Base-by-base conservation (phyloP, 2,888 invertebrate genomes). In the Augiades crinisus region DNA sequence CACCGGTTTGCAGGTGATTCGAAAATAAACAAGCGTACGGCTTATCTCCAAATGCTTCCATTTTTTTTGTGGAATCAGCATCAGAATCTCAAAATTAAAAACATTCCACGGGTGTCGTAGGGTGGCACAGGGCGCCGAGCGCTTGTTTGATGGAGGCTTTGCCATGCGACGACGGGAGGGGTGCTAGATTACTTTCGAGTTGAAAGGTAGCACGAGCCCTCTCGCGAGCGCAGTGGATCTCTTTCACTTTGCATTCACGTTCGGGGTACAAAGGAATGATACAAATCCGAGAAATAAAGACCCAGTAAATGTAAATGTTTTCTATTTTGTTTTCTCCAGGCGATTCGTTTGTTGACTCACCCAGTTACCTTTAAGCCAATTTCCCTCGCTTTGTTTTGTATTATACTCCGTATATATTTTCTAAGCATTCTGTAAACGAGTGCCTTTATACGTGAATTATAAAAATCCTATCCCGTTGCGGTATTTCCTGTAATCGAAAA, bases 71-170 rank as follows among this genome's bases (percentile, higher is more conserved):
- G 74, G 81, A 85, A 82, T 88, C 84, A 80, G 84, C 81, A 81
- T 83, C 83, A 87, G 87, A 84, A 88, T 88, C 88, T 87, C 81
- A 83, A 88, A 89, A 89, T 89, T 89, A 89, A 88, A 89, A 89
- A 89, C 88, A 89, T 89, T 89, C 88, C 84, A 77, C 73, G 85
- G 78, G 85, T 84, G 82, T 84, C 82, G 78, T 75, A 74, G 88
- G 89, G 87, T 81, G 87, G 87, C 72, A 73, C 75, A 75, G 81
- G 81, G 81, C 68, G 75, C 74, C 72, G 77, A 75, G 76, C 84
- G 86, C 86, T 88, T 89, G 88, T 88, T 88, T 88, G 88, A 88
- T 78, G 82, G 85, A 87, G 86, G 87, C 86, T 85, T 83, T 79
- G 73, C 83, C 78, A 74, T 80, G 81, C 79, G 80, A 79, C 77